Conservation (phyloP, 2,113 vertebrate genomes). For the Arvicanthis niloticus region DNA sequence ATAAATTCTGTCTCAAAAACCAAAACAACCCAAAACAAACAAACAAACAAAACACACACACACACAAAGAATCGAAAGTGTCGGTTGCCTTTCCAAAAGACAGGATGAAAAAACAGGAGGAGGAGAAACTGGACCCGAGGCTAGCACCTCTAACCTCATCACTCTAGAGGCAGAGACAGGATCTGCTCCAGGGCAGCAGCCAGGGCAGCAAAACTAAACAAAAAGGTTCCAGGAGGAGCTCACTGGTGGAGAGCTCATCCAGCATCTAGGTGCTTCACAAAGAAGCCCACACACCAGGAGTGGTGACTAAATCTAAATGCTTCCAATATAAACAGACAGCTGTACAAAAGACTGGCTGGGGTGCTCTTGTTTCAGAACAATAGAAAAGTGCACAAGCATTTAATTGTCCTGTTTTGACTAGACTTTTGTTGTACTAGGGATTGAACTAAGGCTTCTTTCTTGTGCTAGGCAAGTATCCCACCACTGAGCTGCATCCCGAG, state of each 20-base stretch:
- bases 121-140: neutral
- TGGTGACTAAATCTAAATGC: slow-evolving; percentile 8
- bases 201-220: neutral
- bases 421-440: neutral
- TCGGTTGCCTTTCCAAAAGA: neutral
- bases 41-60: neutral
- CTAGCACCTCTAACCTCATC: neutral
- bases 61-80: neutral
- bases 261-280: neutral
- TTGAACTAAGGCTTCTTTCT: neutral
- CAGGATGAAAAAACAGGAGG: neutral
- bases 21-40: neutral
- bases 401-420: neutral
- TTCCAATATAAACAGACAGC: neutral
- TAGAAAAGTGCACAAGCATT: neutral
- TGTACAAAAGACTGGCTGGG: neutral
- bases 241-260: neutral
- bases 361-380: neutral
- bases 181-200: neutral
- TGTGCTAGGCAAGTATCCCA: neutral
- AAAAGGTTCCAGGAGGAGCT: too few species aligned
- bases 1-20: neutral
- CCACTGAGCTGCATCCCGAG: neutral
- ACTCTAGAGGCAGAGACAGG: neutral
- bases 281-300: neutral